phyloP scores from a whole-genome alignment of 1,140 invertebrate genomes.

The Camponotus floridanus region DNA sequence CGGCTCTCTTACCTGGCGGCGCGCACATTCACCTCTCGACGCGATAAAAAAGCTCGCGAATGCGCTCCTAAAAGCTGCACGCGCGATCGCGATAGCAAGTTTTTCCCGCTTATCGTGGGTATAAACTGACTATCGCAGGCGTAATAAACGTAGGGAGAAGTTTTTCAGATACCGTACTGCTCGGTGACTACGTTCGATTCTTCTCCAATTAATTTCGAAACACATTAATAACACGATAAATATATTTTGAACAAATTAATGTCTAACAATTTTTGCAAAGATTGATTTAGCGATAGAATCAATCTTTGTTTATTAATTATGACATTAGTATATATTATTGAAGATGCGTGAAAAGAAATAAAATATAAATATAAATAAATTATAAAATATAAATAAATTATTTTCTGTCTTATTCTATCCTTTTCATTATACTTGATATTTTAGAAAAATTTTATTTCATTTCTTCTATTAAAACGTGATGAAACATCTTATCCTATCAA shows the following conservation, averaged over 20 bases:
- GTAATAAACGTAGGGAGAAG: not conserved
- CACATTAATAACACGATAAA: not conserved
- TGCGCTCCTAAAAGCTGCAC: conserved; percentile 35
- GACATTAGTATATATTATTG: not conserved
- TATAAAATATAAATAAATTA: conserved; percentile 11
- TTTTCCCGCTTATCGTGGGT: not conserved
- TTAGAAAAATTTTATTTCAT: not conserved
- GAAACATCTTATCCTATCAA: not conserved
- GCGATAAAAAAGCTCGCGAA: not conserved
- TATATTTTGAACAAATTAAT: not conserved
- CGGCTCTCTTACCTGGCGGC: not conserved
- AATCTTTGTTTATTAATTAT: not conserved
- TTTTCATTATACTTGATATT: not conserved
- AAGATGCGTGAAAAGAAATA: not conserved
- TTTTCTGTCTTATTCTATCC: not conserved
- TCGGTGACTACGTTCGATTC: not conserved
- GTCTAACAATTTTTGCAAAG: not conserved
- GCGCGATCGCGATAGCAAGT: conserved; percentile 36
- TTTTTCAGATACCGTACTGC: not conserved
- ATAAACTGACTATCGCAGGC: not conserved
- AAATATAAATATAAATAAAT: not conserved
- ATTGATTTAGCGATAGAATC: not conserved
- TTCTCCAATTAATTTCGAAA: not conserved
- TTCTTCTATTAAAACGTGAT: not conserved
- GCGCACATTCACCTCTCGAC: not conserved